A percentile compares a stretch with the other conserved stretches of the same genome.
Evolutionary conservation across 92 coral and sea anemone species (phyloP).

Genomic region (Palythoa caribaeorum): DNA sequence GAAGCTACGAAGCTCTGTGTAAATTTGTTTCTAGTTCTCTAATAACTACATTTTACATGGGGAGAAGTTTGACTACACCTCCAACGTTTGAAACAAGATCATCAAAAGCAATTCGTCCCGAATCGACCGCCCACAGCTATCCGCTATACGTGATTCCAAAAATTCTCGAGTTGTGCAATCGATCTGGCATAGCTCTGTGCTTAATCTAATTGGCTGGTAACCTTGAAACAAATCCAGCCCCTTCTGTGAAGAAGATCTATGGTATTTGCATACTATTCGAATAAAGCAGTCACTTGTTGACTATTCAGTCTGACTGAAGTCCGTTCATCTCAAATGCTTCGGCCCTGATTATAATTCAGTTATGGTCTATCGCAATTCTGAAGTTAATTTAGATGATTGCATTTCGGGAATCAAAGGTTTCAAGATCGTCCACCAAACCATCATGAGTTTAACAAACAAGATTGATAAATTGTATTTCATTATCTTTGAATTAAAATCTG

Average conservation of each 20-base stretch:
- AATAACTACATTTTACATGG: too few relatives aligned
- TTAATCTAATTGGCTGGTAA: neutral
- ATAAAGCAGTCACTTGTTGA: slow-evolving; percentile 39
- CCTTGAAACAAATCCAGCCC: neutral
- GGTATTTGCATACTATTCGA: slow-evolving; percentile 47
- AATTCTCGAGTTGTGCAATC: neutral
- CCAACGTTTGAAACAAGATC: neutral
- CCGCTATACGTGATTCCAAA: neutral
- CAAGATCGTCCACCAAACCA: too few relatives aligned
- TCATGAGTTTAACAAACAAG: too few relatives aligned
- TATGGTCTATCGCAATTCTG: neutral
- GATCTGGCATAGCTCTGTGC: neutral
- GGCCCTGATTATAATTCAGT: slow-evolving; percentile 19
- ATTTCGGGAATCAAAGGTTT: too few relatives aligned
- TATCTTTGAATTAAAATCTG: too few relatives aligned
- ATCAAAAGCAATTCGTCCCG: neutral
- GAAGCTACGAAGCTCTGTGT: too few relatives aligned
- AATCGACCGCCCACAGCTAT: neutral
- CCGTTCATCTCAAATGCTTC: slow-evolving; percentile 39
- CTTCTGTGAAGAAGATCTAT: neutral
- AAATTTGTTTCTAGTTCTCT: too few relatives aligned
- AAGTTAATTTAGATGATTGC: too few relatives aligned
- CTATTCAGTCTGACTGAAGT: slow-evolving; percentile 46
- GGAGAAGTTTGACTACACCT: too few relatives aligned
- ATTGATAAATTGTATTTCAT: too few relatives aligned